Conservation (phyloP, 2,113 vertebrate species). For the Acanthochromis polyacanthus region DNA sequence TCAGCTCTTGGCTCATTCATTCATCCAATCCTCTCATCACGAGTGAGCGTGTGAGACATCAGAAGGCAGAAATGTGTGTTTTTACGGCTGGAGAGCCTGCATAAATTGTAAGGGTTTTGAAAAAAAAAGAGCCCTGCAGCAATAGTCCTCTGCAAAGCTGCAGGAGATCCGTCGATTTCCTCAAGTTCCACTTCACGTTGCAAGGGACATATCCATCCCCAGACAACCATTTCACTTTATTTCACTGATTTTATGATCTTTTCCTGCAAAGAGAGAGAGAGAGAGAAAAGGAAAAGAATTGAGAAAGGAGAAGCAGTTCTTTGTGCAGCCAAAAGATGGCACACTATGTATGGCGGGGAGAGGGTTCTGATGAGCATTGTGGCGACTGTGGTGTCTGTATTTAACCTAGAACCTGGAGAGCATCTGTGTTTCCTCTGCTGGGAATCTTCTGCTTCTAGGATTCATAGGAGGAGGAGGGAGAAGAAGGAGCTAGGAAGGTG, state of each 20-base stretch:
- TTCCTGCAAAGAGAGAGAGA: conserved; percentile 43
- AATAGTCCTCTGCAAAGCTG: conserved; percentile 65
- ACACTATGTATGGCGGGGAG: conserved; percentile 77
- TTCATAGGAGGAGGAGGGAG: conserved; percentile 57
- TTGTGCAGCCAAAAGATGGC: conserved; percentile 82
- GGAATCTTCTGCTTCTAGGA: conserved; percentile 74
- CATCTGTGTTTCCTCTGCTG: conserved; percentile 75
- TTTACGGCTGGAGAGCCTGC: conserved; percentile 62
- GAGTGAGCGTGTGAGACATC: conserved; percentile 58
- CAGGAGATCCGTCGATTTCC: conserved; percentile 73
- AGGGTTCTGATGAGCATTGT: conserved; percentile 29
- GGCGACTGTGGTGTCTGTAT: conserved; percentile 72
- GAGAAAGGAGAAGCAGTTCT: conserved; percentile 53
- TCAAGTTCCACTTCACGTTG: conserved; percentile 79
- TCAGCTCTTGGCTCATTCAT: conserved; percentile 64
- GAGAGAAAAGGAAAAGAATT: background rate
- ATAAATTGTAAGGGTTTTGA: conserved; percentile 68
- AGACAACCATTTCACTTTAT: conserved; percentile 77
- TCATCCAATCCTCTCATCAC: conserved; percentile 66
- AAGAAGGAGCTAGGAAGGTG: conserved; percentile 70
- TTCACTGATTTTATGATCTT: conserved; percentile 80
- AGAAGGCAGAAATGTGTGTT: conserved; percentile 68
- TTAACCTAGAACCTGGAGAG: conserved; percentile 80
- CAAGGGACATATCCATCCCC: conserved; percentile 75
- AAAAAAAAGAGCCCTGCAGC: conserved; percentile 57